Base-by-base conservation (phyloP, 1,140 invertebrate genomes). In the Chironomus tepperi region DNA sequence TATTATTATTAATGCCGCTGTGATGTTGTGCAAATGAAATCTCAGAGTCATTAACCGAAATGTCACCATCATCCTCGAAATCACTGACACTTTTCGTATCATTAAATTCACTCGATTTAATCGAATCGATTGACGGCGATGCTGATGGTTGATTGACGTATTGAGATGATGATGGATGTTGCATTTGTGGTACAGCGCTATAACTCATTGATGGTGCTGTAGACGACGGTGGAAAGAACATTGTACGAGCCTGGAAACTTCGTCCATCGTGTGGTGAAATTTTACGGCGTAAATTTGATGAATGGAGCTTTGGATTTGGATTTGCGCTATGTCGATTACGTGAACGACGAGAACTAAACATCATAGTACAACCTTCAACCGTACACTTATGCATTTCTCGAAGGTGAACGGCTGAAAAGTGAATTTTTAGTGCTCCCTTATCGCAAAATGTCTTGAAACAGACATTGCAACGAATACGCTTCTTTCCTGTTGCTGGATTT, bases 401-500 rank as follows among this genome's bases (percentile, higher is more conserved):
- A 73, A 89, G 79, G 79, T 95, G 92, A 57, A 99, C 98, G 0
- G 98, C 98, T 74, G 96, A 98, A 81, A 98, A 99, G 81, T 99
- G 98, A 43, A 99, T 99, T 85, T 99, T 99, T 7, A 99, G 86
- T 7, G 98, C 98, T 74, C 97, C 97, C 84, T 99, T 99, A 84
- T 99, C 98, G 88, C 98, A 99, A 85, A 99, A 99, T 76, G 97
- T 99, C 83, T 99, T 99, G 73, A 98, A 87, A 83, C 98, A 99
- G 73, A 97, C 96, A 81, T 97, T 96, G 84, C 98, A 99, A 83
- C 98, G 94, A 70, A 99, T 97, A 77, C 98, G 88, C 81, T 98
- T 98, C 84, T 97, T 97, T 16, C 94, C 94, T 7, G 93, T 94
- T 0, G 93, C 89, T 7, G 94, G 94, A 81, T 96, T 96, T 77